Conservation (phyloP, 2,888 invertebrate genomes). For the Drosophila nr. perissopoda region DNA sequence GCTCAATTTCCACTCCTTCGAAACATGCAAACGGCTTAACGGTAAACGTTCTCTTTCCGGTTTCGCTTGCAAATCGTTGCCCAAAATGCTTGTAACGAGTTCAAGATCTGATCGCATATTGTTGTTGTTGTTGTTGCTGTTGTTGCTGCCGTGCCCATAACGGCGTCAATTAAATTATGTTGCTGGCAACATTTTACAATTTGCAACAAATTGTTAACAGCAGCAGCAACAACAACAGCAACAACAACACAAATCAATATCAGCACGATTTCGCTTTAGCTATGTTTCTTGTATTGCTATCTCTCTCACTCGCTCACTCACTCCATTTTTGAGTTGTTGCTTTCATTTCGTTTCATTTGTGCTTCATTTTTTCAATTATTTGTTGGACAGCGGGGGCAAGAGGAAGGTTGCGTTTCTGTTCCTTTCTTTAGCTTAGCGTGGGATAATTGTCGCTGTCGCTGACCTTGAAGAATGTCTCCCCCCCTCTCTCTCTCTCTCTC, state of each 20-base stretch:
- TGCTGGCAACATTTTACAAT: conserved; percentile 80
- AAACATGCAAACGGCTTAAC: conserved; percentile 20
- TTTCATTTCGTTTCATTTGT: conserved; percentile 16
- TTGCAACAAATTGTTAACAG: conserved; percentile 80
- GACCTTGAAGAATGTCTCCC: conserved; percentile 47
- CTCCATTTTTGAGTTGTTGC: conserved; percentile 6
- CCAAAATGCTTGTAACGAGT: conserved; percentile 60
- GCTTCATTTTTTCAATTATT: conserved; percentile 30
- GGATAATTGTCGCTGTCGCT: conserved; percentile 51
- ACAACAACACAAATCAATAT: conserved; percentile 67
- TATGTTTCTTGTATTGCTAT: conserved; percentile 5
- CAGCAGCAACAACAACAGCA: conserved; percentile 34
- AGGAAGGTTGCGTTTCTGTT: conserved; percentile 16
- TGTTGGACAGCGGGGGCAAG: conserved; percentile 4
- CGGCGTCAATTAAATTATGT: conserved; percentile 82
- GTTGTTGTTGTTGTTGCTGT: conserved; percentile 52
- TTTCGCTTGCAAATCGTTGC: conserved; percentile 57
- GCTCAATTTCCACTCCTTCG: conserved; percentile 26
- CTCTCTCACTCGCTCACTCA: conserved; percentile 8
- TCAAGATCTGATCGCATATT: conserved; percentile 60
- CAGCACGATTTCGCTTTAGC: conserved; percentile 46
- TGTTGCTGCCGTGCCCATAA: conserved; percentile 68
- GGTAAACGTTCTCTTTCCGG: conserved; percentile 64
- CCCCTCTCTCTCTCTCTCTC: conserved; percentile 1
- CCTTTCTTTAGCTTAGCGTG: conserved; percentile 53